phyloP scores from a whole-genome alignment of 2,888 invertebrate species.

The Ariolimax columbianus region DNA sequence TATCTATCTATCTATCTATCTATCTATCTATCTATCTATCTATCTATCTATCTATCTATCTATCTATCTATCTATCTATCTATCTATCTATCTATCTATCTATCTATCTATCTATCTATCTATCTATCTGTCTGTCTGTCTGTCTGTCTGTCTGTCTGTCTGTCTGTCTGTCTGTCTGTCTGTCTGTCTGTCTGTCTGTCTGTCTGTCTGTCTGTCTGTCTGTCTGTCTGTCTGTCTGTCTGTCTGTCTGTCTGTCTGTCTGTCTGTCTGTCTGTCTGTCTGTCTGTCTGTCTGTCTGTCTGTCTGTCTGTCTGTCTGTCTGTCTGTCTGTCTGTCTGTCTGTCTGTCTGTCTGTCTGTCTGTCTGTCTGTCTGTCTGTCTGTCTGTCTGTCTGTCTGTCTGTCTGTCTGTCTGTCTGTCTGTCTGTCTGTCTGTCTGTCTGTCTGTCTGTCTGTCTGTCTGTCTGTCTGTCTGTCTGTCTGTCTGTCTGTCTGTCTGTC shows the following conservation, averaged over 20 bases:
- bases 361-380: neutral
- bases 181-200: conserved; percentile 25
- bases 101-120: conserved; percentile 14
- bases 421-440: neutral
- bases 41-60: conserved; percentile 14
- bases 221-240: conserved; percentile 27
- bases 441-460: neutral
- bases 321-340: neutral
- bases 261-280: neutral
- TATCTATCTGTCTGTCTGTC: conserved; percentile 28
- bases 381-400: neutral
- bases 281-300: conserved; percentile 6
- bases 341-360: neutral
- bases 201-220: conserved; percentile 26
- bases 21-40: conserved; percentile 14
- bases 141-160: conserved; percentile 39
- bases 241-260: neutral
- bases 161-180: conserved; percentile 28
- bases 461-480: neutral
- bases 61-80: conserved; percentile 14
- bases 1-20: conserved; percentile 9
- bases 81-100: conserved; percentile 14
- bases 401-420: neutral
- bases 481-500: neutral
- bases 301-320: conserved; percentile 6